Percentiles rank a stretch among this genome's conserved stretches.
Conservation (phyloP, 2,888 invertebrate species). For the Alentia gelatinosa region DNA sequence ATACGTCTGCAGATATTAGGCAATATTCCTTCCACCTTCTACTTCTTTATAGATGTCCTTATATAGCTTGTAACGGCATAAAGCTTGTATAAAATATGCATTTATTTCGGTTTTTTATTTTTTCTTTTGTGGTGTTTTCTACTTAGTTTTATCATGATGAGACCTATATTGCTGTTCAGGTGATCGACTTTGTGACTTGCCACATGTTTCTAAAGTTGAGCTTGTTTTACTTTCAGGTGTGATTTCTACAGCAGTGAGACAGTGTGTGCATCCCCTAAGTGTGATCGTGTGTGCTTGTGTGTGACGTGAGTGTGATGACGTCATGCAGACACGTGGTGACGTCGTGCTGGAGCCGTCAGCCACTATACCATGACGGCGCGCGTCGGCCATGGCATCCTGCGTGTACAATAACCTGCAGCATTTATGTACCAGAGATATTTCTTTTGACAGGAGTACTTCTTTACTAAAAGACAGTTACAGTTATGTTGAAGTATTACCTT, state of each 20-base stretch:
- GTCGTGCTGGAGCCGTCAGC: neutral
- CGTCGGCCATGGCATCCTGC: neutral
- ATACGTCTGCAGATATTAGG: too few relatives aligned
- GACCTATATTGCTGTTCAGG: neutral
- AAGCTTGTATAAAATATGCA: too few relatives aligned
- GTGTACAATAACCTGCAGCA: constrained; percentile 35
- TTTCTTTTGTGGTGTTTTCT: neutral
- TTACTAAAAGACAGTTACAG: neutral
- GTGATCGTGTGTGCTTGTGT: constrained; percentile 37
- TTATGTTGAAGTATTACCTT: neutral
- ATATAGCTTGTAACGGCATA: too few relatives aligned
- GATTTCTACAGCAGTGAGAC: constrained; percentile 11
- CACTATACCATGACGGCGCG: too few relatives aligned
- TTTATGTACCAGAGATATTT: neutral
- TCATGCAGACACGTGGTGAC: neutral
- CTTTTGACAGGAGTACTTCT: neutral
- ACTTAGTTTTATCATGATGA: neutral
- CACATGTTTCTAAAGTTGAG: neutral
- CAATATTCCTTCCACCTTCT: too few relatives aligned
- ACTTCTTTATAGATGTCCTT: too few relatives aligned
- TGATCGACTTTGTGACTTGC: neutral
- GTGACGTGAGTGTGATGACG: neutral
- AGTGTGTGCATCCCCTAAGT: constrained; percentile 11
- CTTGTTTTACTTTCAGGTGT: neutral
- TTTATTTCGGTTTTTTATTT: neutral